Conservation (phyloP, 2,797 vertebrate genomes). For the Anolis apletophallus region DNA sequence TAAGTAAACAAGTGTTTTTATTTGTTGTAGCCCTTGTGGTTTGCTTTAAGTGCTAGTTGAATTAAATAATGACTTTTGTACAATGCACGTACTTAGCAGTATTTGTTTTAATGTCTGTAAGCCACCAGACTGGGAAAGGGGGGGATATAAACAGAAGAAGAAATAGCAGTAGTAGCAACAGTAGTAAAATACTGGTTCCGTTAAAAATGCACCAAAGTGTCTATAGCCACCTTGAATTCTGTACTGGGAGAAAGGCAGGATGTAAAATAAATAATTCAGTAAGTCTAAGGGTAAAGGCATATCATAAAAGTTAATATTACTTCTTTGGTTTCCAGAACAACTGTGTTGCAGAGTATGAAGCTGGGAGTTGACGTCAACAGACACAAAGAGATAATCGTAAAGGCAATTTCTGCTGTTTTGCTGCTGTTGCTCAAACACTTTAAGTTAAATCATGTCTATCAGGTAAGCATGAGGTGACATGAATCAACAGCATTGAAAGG, state of each 20-base stretch:
- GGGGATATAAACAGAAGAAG: too few relatives aligned
- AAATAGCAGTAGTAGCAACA: too few relatives aligned
- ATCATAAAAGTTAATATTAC: not conserved
- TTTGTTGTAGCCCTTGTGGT: too few relatives aligned
- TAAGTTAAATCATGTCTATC: constrained; percentile 98
- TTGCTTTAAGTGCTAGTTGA: too few relatives aligned
- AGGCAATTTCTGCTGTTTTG: constrained; percentile 95
- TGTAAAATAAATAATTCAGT: too few relatives aligned
- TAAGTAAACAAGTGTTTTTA: too few relatives aligned
- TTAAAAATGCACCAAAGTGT: not conserved
- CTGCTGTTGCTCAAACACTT: constrained; percentile 97
- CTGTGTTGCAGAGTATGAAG: constrained; percentile 98
- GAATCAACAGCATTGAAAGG: accelerated
- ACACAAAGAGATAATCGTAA: constrained; percentile 98
- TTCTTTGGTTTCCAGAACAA: constrained; percentile 83
- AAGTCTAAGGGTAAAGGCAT: too few relatives aligned
- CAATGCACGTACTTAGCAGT: too few relatives aligned
- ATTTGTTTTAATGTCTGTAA: too few relatives aligned
- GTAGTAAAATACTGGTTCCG: not conserved
- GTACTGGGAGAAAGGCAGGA: too few relatives aligned
- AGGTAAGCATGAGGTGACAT: constrained; percentile 77
- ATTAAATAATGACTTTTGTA: too few relatives aligned
- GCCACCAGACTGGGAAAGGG: too few relatives aligned
- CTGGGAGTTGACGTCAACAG: constrained; percentile 97
- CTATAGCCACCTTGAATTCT: not conserved